phyloP scores from a whole-genome alignment of 2,113 vertebrate genomes.

The Haliaeetus leucogaster region DNA sequence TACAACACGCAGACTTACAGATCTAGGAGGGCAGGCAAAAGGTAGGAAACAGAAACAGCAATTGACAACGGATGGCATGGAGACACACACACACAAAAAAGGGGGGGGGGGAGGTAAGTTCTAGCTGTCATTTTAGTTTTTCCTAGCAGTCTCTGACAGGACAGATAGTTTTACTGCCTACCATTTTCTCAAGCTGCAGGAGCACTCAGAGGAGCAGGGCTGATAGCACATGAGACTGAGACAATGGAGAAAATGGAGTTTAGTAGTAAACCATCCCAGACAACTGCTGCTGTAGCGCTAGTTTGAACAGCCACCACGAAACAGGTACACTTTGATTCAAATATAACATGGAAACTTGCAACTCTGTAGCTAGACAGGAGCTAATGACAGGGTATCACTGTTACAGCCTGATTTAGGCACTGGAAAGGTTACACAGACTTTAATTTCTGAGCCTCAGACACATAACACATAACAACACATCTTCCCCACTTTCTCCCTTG shows the following conservation, averaged over 20 bases:
- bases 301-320: neutral
- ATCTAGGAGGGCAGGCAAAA: neutral
- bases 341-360: neutral
- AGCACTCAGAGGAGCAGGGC: neutral
- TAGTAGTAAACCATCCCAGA: neutral
- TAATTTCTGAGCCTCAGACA: neutral
- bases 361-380: neutral
- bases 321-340: neutral
- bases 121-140: neutral
- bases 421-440: neutral
- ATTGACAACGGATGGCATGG: neutral
- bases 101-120: neutral
- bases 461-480: neutral
- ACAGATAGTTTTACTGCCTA: neutral
- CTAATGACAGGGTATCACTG: fast-evolving
- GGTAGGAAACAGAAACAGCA: neutral
- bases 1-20: neutral
- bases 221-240: neutral
- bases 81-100: neutral
- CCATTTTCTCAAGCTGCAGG: neutral
- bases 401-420: neutral
- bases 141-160: neutral
- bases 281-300: neutral
- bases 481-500: neutral
- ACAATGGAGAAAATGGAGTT: neutral